phyloP scores from a whole-genome alignment of 1,140 invertebrate species.

The Mesaphorura yosii region DNA sequence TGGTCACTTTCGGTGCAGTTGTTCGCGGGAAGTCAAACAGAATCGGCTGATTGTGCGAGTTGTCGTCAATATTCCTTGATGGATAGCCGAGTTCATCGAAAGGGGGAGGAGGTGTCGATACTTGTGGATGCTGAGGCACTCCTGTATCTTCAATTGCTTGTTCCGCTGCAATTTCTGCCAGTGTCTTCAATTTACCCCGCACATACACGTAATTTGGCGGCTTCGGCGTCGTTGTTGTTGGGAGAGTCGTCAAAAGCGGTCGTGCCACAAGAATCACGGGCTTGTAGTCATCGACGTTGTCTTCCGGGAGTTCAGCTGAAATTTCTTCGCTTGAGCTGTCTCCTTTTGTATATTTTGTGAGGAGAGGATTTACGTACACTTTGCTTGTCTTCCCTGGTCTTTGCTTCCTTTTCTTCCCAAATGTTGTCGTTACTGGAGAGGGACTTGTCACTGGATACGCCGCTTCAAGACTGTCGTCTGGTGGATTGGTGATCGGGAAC shows the following conservation, averaged over 20 bases:
- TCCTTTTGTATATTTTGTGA: background rate
- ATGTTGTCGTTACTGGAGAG: background rate
- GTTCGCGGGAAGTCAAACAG: background rate
- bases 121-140: slow-evolving; percentile 2
- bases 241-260: background rate
- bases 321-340: background rate
- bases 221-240: slow-evolving; percentile 12
- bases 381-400: slow-evolving; percentile 13
- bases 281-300: background rate
- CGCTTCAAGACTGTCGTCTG: slow-evolving; percentile 27
- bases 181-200: slow-evolving; percentile 24
- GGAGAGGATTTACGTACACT: background rate
- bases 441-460: background rate
- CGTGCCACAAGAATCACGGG: background rate
- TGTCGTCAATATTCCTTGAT: slow-evolving; percentile 16
- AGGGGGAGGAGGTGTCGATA: slow-evolving; percentile 21
- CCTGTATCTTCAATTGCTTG: slow-evolving; percentile 12
- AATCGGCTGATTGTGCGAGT: background rate
- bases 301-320: background rate
- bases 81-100: slow-evolving; percentile 29
- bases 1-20: background rate
- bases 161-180: slow-evolving; percentile 26
- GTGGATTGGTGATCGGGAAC: slow-evolving; percentile 29
- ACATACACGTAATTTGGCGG: slow-evolving; percentile 27
- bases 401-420: slow-evolving; percentile 35